A percentile compares a stretch with the other conserved stretches of the same genome.
Evolutionary conservation across 2,797 vertebrate genomes (phyloP).

Genomic region (Zenarchopterus dispar): DNA sequence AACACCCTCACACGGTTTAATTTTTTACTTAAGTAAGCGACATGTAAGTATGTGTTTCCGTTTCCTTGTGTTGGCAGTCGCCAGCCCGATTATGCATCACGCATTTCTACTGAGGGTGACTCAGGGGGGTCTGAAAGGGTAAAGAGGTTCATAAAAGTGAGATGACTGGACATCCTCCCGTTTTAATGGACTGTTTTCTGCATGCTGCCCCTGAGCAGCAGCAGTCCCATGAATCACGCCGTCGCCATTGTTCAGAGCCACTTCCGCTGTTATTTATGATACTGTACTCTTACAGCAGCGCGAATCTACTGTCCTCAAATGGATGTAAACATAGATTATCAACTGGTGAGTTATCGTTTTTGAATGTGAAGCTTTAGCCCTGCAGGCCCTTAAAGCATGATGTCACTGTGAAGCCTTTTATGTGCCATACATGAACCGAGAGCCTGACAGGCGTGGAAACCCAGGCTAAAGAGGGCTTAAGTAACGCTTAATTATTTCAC

Average conservation of each 20-base stretch:
- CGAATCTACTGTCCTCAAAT: slow-evolving; percentile 1
- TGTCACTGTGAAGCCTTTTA: slow-evolving; percentile 1
- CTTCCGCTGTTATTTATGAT: slow-evolving; percentile 13
- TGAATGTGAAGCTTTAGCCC: too few species aligned
- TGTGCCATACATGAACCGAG: not conserved
- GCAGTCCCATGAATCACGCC: slow-evolving; percentile 11
- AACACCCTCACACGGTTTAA: too few species aligned
- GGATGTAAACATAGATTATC: slow-evolving; percentile 13
- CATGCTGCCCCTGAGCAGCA: not conserved
- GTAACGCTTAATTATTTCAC: slow-evolving; percentile 9
- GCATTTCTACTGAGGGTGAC: slow-evolving; percentile 13
- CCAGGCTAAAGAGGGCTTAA: slow-evolving; percentile 11
- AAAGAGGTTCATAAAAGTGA: slow-evolving; percentile 22
- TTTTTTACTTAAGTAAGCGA: too few species aligned
- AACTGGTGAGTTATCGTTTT: not conserved
- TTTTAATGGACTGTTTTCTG: slow-evolving; percentile 17
- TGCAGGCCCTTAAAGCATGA: not conserved
- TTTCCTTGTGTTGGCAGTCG: too few species aligned
- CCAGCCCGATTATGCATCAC: not conserved
- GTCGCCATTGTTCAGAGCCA: slow-evolving; percentile 1
- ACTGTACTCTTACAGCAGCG: not conserved
- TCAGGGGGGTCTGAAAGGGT: slow-evolving; percentile 6
- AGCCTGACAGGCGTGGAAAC: slow-evolving; percentile 6
- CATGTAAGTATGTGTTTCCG: too few species aligned
- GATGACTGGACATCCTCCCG: slow-evolving; percentile 16